Conservation (phyloP, 2,888 invertebrate genomes). For the Sepioteuthis lessoniana region DNA sequence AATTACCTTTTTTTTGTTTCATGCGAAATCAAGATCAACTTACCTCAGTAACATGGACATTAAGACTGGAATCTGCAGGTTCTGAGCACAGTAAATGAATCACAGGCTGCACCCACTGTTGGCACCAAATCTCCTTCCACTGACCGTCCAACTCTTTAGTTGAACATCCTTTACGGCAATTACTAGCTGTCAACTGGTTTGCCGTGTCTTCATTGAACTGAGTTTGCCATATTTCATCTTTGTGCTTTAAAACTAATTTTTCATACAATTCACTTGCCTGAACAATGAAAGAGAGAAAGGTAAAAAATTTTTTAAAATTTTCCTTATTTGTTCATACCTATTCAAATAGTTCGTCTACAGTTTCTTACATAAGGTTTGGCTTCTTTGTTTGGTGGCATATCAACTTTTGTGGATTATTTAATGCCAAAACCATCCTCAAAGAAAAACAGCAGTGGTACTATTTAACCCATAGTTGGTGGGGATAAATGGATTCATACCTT, state of each 20-base stretch:
- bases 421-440: too few relatives aligned
- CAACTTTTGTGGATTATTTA: too few relatives aligned
- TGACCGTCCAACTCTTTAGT: not conserved
- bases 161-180: not conserved
- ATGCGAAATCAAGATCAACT: not conserved
- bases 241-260: slow-evolving; percentile 74
- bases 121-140: not conserved
- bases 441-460: too few relatives aligned
- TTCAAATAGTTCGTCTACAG: not conserved
- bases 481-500: too few relatives aligned
- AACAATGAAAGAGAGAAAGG: slow-evolving; percentile 42
- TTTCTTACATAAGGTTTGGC: too few relatives aligned
- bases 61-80: slow-evolving; percentile 24
- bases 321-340: not conserved
- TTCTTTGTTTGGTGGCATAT: too few relatives aligned
- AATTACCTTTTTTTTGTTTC: too few relatives aligned
- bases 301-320: too few relatives aligned
- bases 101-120: slow-evolving; percentile 40
- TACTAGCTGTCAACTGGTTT: not conserved
- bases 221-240: slow-evolving; percentile 49
- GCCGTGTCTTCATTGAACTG: not conserved
- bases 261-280: slow-evolving; percentile 79
- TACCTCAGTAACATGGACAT: slow-evolving; percentile 37
- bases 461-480: too few relatives aligned
- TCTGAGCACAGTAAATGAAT: slow-evolving; percentile 35